Percentiles rank a stretch among this genome's conserved stretches.
Evolutionary conservation across 2,888 invertebrate genomes (phyloP).

Genomic region (Sinohyriopsis cumingii): DNA sequence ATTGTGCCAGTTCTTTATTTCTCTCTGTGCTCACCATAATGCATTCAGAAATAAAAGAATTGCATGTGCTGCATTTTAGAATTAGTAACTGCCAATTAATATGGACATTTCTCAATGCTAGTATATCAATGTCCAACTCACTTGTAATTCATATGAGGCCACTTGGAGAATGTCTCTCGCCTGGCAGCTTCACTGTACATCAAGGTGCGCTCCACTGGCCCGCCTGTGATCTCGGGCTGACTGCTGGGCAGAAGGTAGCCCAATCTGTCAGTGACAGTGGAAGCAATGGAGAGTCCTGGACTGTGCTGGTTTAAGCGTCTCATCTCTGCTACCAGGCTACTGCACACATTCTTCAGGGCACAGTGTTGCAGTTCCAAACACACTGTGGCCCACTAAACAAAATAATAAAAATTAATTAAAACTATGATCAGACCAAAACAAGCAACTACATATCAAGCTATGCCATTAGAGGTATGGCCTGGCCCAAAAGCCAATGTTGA

Average conservation of each 20-base stretch:
- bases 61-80: no score
- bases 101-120: no score
- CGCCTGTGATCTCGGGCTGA: conserved; percentile 49
- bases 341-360: conserved; percentile 85
- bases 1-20: no score
- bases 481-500: background rate
- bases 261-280: conserved; percentile 87
- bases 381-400: conserved; percentile 90
- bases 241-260: conserved; percentile 68
- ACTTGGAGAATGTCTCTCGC: conserved; percentile 90
- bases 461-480: background rate
- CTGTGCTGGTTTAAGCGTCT: conserved; percentile 82
- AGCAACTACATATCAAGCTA: background rate
- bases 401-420: background rate
- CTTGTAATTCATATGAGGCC: conserved; percentile 99
- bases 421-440: background rate
- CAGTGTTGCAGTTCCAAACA: conserved; percentile 86
- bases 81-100: no score
- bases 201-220: conserved; percentile 69
- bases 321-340: conserved; percentile 86
- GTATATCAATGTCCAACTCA: conserved; percentile 67
- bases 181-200: conserved; percentile 96
- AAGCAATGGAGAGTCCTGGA: conserved; percentile 80
- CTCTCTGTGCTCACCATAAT: no score
- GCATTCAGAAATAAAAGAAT: no score